These are phyloP conservation scores for Rhyacophila evoluta DNA, from an alignment of 2,888 invertebrate species.

Conservation along the genomic window DNA sequence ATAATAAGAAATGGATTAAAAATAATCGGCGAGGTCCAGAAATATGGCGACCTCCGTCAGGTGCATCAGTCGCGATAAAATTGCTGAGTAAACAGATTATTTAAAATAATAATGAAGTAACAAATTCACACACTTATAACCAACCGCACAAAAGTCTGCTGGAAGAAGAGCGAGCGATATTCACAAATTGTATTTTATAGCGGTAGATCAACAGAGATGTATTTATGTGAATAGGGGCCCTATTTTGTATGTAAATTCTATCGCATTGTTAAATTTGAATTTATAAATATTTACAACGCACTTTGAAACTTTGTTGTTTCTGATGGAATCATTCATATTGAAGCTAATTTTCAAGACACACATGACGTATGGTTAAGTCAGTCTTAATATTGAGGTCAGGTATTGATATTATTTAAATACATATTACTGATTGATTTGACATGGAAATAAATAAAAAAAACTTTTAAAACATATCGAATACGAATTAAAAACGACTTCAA, in stretches of 20 bases:
- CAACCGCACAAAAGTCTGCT: not conserved
- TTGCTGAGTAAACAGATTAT: not conserved
- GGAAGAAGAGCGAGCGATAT: not conserved
- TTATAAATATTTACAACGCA: too few species aligned
- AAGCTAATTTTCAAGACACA: too few species aligned
- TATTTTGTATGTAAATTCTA: not conserved
- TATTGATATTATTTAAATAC: too few species aligned
- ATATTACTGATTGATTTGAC: too few species aligned
- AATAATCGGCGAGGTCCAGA: not conserved
- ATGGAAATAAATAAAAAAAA: too few species aligned
- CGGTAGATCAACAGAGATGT: not conserved
- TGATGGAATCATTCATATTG: too few species aligned
- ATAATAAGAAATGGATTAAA: not conserved
- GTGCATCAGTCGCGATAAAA: not conserved
- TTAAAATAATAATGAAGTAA: not conserved
- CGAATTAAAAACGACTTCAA: too few species aligned
- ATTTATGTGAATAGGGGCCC: not conserved
- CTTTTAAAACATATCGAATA: too few species aligned
- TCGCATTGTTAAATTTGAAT: too few species aligned
- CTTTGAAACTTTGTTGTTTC: too few species aligned
- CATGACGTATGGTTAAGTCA: too few species aligned
- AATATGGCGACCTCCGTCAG: not conserved
- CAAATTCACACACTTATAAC: not conserved
- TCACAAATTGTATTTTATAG: constrained; percentile 4
- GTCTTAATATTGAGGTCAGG: too few species aligned